These are phyloP conservation scores for Melieria omissa DNA, from an alignment of 2,888 invertebrate species.

Conservation along the genomic window DNA sequence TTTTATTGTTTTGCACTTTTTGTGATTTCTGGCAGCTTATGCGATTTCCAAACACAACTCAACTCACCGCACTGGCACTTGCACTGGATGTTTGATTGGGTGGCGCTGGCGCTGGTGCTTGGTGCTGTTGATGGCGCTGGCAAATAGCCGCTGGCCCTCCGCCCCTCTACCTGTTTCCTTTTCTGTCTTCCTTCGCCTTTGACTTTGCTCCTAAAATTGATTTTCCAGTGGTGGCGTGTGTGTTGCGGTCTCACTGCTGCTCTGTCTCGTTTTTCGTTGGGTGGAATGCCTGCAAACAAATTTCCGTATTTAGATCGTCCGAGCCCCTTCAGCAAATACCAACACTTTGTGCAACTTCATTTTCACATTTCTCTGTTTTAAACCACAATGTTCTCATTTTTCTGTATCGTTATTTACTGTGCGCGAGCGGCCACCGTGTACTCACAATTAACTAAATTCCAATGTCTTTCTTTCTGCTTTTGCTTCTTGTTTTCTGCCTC, in stretches of 20 bases:
- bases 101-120: neutral
- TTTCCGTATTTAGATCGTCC: neutral
- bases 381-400: conserved; percentile 19
- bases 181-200: conserved; percentile 1
- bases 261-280: neutral
- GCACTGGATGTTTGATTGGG: too few relatives aligned
- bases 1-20: too few relatives aligned
- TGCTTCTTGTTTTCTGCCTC: conserved; percentile 40
- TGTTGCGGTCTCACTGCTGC: conserved; percentile 10
- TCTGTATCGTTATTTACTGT: conserved; percentile 55
- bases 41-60: too few relatives aligned
- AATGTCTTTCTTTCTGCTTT: conserved; percentile 50
- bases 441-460: conserved; percentile 55
- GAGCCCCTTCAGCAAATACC: neutral
- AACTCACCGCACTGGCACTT: too few relatives aligned
- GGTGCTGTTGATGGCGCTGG: conserved; percentile 19
- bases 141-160: conserved; percentile 39
- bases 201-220: conserved; percentile 51
- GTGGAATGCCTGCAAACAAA: conserved; percentile 11
- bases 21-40: too few relatives aligned
- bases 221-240: conserved; percentile 52
- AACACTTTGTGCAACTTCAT: conserved; percentile 2
- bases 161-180: neutral
- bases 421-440: conserved; percentile 35
- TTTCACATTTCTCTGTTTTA: conserved; percentile 13